phyloP scores from a whole-genome alignment of 1,140 invertebrate genomes.

The Pteromalus puparum region DNA sequence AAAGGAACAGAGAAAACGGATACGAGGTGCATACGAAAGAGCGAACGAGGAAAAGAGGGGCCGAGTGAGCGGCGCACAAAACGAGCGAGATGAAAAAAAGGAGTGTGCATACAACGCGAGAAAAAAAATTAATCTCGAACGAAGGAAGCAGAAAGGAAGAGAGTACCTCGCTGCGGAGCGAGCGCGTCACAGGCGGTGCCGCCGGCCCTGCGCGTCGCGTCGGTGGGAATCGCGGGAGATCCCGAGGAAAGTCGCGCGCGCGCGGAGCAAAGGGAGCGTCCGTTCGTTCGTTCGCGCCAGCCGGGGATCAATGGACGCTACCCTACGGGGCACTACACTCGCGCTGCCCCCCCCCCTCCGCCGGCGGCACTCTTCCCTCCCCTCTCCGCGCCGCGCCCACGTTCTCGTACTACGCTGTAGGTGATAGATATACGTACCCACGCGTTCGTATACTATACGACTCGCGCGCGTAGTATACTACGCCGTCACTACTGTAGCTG shows the following conservation, averaged over 20 bases:
- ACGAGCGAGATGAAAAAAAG: slow-evolving; percentile 21
- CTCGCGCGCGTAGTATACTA: neutral
- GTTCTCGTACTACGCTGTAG: neutral
- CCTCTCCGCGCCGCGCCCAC: neutral
- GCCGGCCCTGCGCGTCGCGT: neutral
- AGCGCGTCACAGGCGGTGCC: neutral
- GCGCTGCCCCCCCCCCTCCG: slow-evolving; percentile 2
- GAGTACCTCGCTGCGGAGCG: neutral
- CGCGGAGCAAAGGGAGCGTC: slow-evolving; percentile 30
- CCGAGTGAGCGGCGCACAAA: slow-evolving; percentile 29
- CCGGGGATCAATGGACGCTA: slow-evolving; percentile 67
- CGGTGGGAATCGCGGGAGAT: slow-evolving; percentile 6
- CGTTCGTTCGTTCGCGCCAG: neutral
- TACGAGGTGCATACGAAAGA: neutral
- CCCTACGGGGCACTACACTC: slow-evolving; percentile 62
- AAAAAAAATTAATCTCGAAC: neutral
- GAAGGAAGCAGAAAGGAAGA: neutral
- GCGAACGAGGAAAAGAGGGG: slow-evolving; percentile 2
- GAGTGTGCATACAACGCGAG: neutral
- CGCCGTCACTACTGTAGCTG: neutral
- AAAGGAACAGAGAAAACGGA: neutral
- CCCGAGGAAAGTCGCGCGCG: slow-evolving; percentile 31
- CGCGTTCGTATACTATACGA: neutral
- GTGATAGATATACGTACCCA: slow-evolving; percentile 28
- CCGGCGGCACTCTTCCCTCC: neutral